A percentile compares a stretch with the other conserved stretches of the same genome.
These are phyloP conservation scores for Ectemnius continuus DNA, from an alignment of 2,888 invertebrate genomes.

Conservation along the genomic window DNA sequence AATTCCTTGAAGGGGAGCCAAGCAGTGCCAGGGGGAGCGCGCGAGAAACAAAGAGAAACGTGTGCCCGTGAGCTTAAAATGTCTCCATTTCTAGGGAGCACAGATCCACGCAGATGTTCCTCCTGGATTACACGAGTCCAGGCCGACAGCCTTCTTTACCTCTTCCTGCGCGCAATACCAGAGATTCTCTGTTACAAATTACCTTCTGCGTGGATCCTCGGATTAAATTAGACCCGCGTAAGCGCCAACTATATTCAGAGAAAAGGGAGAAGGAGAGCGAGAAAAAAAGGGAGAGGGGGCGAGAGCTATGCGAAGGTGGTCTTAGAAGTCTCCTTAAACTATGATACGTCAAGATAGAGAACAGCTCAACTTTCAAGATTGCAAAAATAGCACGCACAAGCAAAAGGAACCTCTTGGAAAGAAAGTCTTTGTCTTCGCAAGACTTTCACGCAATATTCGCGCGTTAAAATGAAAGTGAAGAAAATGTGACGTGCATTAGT, in stretches of 20 bases:
- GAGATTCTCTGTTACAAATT: slow-evolving; percentile 7
- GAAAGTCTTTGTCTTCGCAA: no score
- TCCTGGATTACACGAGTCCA: slow-evolving; percentile 44
- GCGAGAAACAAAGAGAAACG: slow-evolving; percentile 32
- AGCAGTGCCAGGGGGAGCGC: slow-evolving; percentile 11
- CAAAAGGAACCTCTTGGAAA: no score
- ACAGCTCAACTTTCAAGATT: no score
- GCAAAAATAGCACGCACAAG: no score
- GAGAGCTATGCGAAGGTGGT: background rate
- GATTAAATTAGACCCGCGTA: background rate
- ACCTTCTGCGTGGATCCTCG: background rate
- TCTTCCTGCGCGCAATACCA: slow-evolving; percentile 12
- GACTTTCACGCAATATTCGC: no score
- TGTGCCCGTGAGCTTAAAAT: slow-evolving; percentile 53
- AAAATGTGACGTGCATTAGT: no score
- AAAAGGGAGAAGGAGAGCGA: background rate
- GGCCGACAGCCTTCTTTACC: slow-evolving; percentile 38
- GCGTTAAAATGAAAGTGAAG: no score
- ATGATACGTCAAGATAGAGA: no score
- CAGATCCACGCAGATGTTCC: slow-evolving; percentile 57
- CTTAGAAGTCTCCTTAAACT: no score
- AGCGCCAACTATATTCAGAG: background rate
- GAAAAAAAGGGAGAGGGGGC: background rate
- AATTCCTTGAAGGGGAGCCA: slow-evolving; percentile 58
- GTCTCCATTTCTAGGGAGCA: slow-evolving; percentile 51